A percentile compares a stretch with the other conserved stretches of the same genome.
phyloP scores from a whole-genome alignment of 2,888 invertebrate species.

The Himalopsyche tibetana region DNA sequence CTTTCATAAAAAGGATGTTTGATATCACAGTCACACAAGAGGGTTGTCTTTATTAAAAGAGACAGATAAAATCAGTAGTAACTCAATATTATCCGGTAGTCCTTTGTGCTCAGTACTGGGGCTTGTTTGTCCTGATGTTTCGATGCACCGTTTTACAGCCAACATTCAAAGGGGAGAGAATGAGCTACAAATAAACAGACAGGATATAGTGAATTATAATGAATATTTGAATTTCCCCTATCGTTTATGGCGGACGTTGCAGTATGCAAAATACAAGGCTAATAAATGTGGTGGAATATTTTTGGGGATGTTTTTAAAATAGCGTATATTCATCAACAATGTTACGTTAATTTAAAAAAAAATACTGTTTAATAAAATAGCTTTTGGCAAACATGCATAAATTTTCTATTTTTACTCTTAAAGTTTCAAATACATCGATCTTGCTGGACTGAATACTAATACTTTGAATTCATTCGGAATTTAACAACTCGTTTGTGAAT shows the following conservation, averaged over 20 bases:
- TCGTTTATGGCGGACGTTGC: constrained; percentile 59
- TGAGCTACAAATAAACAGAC: constrained; percentile 57
- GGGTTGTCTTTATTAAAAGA: constrained; percentile 62
- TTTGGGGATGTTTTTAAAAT: not conserved
- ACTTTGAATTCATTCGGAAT: too few relatives aligned
- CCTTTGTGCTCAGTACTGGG: constrained; percentile 57
- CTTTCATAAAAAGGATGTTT: constrained; percentile 49
- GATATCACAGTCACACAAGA: constrained; percentile 50
- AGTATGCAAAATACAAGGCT: constrained; percentile 61
- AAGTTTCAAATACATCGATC: too few relatives aligned
- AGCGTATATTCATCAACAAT: not conserved
- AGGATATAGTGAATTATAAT: constrained; percentile 65
- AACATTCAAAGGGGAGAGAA: constrained; percentile 45
- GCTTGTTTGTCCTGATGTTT: constrained; percentile 60
- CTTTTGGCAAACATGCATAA: too few relatives aligned
- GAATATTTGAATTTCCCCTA: constrained; percentile 62
- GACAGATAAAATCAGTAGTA: constrained; percentile 63
- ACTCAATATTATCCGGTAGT: constrained; percentile 60
- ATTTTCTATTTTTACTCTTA: too few relatives aligned
- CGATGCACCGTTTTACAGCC: constrained; percentile 31
- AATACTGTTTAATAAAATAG: too few relatives aligned
- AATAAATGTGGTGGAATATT: constrained; percentile 54
- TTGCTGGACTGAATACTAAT: too few relatives aligned
- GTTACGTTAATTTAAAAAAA: too few relatives aligned
- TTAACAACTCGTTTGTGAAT: too few relatives aligned